Base-by-base conservation (phyloP, 1,140 invertebrate genomes). In the Amyelois transitella region DNA sequence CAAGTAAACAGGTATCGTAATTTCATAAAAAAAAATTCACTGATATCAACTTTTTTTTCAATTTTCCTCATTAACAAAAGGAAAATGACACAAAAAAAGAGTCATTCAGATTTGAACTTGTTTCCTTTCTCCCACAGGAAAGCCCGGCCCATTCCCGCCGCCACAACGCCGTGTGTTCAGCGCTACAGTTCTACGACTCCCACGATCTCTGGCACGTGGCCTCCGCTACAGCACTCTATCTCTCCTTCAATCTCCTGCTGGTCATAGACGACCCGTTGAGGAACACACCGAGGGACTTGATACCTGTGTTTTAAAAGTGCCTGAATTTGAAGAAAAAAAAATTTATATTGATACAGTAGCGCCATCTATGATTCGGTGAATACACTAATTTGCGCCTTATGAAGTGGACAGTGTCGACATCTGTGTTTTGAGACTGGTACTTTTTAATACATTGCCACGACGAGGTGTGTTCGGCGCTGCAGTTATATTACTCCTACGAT, bases 131-230 rank as follows among this genome's bases (percentile, higher is more conserved):
- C 78, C 80, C 0, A n/a, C 79, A 95, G 92, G 60, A 92, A 66
- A 94, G 93, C 1, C 95, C 96, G 8, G 95, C 96, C 0, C 89
- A 93, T 71, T 97, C 95, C 0, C 90, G 96, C 24, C 88, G 91
- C 20, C 91, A 91, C 63, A 98, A 98, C 82, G 90, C 91, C 32
- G 89, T 90, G 18, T 98, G 96, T 76, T 86, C 92, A 3, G 70
- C 96, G 4, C 86, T 97, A 1, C 86, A 92, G 49, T 96, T 97
- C 71, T 97, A 95, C 75, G 96, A 98, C 84, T 91, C 90, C 24
- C 96, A 98, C 81, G 96, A 98, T 72, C 91, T 96, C 18, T 98
- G 96, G 96, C 96, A 98, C 84, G 93, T 96, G 66, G 86, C 96
- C 0, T 97, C 96, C 14, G 94, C 96, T 4, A 90, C 93, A 21